phyloP scores from a whole-genome alignment of 2,888 invertebrate species.

The Nebria brevicollis region DNA sequence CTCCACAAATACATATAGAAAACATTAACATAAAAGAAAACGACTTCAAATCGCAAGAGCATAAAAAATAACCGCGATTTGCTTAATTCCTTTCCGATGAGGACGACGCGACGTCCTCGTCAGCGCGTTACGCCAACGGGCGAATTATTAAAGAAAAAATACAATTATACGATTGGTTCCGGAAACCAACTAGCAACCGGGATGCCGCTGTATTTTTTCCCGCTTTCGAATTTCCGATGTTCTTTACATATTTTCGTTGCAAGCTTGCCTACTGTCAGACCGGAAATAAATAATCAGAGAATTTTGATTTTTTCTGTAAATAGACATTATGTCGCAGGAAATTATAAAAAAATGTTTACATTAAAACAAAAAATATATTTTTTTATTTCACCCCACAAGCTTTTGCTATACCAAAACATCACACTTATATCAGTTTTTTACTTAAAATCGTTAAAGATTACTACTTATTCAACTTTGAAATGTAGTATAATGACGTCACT shows the following conservation, averaged over 20 bases:
- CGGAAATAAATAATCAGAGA: slow-evolving; percentile 5
- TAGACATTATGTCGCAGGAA: background rate
- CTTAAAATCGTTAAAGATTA: no score
- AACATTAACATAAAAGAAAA: background rate
- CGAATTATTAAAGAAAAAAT: background rate
- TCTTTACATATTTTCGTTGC: background rate
- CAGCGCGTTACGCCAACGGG: background rate
- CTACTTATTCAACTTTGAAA: no score
- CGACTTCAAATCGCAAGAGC: background rate
- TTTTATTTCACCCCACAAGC: no score
- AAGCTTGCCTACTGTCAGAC: background rate
- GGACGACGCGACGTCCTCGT: background rate
- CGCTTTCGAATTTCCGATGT: background rate
- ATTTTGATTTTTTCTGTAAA: background rate
- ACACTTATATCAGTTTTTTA: no score
- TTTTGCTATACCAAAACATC: no score
- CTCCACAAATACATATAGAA: background rate
- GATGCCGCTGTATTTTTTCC: slow-evolving; percentile 3
- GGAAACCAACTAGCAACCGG: background rate
- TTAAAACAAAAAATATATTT: background rate
- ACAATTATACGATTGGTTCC: background rate
- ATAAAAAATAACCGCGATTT: background rate
- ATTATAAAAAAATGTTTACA: background rate
- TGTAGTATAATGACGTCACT: no score
- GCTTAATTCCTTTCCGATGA: slow-evolving; percentile 14